Evolutionary conservation across 2,797 vertebrate species (phyloP), one percentile per base, ranked within the genome.

Genomic region (Morus bassanus): DNA sequence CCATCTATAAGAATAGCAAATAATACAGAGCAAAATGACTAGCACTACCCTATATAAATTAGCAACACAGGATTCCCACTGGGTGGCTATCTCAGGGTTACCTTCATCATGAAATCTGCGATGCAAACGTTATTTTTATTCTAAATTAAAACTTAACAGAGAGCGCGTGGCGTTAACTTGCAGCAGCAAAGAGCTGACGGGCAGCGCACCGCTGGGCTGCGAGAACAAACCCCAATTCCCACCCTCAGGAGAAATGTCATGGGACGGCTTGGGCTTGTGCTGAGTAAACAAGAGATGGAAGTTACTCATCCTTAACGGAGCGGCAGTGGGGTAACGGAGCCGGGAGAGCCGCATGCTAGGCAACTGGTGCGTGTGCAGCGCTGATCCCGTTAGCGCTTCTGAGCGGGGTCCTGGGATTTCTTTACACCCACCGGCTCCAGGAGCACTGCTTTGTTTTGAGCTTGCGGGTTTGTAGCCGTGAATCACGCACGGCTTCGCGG

Each of bases 81-180:
- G 11, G 9, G 37, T 33, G 14, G 18, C 11, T 27, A 9, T 19
- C 65, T 72, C 69, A 23, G 14, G 17, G 28, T 48, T 53, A 75
- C 31, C 81, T 45, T 78, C 18, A 6, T 31, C 41, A 73, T 1
- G 3, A n/a, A 81, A 57, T n/a, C 41, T 1, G 1, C 0, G 3
- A 45, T 31, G 45, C 23, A 39, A 22, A 79, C 63, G 18, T 11
- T 7, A 10, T 8, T 64, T 63, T 81, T 61, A 70, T 54, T 74
- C 33, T 8, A 3, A 80, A 57, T n/a, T 46, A 45, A 45, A 88
- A 65, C 24, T 37, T 48, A 17, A 18, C 21, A 30, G 0, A 45
- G 24, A 37, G 16, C 0, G 0, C 1, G 22, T n/a, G 48, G 17
- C 57, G 33, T 13, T 18, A 64, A 48, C 57, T 4, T 39, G 65